A percentile compares a stretch with the other conserved stretches of the same genome.
Conservation (phyloP, 2,888 invertebrate species). For the Deilephila porcellus region DNA sequence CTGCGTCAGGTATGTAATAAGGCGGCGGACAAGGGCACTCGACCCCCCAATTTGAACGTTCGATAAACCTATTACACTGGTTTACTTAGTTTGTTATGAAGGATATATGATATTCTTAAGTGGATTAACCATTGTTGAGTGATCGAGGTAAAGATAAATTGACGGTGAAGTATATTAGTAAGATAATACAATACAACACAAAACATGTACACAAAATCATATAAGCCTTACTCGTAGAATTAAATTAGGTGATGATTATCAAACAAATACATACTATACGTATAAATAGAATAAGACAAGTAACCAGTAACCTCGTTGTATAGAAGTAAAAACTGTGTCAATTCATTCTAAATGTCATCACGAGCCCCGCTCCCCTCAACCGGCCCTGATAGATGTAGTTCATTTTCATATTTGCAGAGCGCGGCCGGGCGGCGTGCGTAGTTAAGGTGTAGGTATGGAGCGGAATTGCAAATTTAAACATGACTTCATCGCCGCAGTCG, state of each 20-base stretch:
- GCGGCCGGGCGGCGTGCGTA: conserved; percentile 46
- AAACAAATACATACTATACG: too few relatives aligned
- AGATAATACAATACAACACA: neutral
- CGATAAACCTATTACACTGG: conserved; percentile 1
- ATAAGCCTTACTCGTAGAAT: too few relatives aligned
- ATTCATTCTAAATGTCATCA: too few relatives aligned
- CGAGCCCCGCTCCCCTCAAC: neutral
- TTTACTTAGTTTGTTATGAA: neutral
- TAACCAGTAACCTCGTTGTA: too few relatives aligned
- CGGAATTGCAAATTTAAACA: conserved; percentile 75
- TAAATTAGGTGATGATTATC: too few relatives aligned
- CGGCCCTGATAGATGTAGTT: conserved; percentile 36
- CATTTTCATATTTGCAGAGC: conserved; percentile 54
- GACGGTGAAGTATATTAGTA: neutral
- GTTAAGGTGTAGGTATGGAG: conserved; percentile 52
- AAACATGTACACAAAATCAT: neutral
- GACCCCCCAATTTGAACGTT: neutral
- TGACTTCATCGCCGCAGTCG: conserved; percentile 44
- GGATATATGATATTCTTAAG: neutral
- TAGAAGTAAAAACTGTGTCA: too few relatives aligned
- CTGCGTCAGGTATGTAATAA: conserved; percentile 7
- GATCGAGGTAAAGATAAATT: neutral
- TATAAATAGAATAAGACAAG: too few relatives aligned
- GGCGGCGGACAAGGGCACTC: neutral
- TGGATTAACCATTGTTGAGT: conserved; percentile 10